phyloP scores from a whole-genome alignment of 2,797 vertebrate species.

The Peromyscus nudipes region DNA sequence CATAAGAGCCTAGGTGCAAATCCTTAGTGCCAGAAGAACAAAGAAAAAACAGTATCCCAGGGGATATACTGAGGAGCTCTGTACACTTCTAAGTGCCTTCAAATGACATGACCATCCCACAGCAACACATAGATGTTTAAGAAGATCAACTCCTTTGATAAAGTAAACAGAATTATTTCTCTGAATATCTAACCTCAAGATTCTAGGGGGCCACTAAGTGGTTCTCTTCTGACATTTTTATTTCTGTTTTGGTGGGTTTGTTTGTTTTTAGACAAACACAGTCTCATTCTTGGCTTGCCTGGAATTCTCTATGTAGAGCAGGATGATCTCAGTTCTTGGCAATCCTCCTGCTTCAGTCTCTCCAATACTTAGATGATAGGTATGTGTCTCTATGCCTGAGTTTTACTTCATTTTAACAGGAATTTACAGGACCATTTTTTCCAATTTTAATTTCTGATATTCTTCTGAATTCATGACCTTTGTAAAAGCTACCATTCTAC shows the following conservation, averaged over 20 bases:
- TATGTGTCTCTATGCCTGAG: neutral
- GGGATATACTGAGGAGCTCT: neutral
- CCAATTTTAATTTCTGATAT: conserved; percentile 49
- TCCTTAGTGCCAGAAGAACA: neutral
- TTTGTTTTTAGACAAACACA: neutral
- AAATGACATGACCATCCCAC: neutral
- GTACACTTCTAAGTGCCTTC: conserved; percentile 25
- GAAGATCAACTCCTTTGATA: neutral
- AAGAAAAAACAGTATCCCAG: neutral
- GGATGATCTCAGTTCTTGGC: neutral
- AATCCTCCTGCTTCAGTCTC: neutral
- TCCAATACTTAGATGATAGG: neutral
- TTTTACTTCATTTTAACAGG: conserved; percentile 16
- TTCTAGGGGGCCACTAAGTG: neutral
- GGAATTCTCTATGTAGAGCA: neutral
- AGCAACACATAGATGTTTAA: neutral
- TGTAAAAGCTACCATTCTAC: conserved; percentile 29
- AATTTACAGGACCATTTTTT: conserved; percentile 30
- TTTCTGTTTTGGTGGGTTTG: neutral
- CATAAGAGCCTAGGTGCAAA: neutral
- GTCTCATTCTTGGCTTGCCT: neutral
- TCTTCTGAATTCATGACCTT: conserved; percentile 16
- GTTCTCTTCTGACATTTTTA: neutral
- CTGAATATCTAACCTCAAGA: conserved; percentile 28
- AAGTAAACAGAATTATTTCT: neutral